These are phyloP conservation scores for Spodoptera littoralis DNA, from an alignment of 2,888 invertebrate species.

Conservation along the genomic window DNA sequence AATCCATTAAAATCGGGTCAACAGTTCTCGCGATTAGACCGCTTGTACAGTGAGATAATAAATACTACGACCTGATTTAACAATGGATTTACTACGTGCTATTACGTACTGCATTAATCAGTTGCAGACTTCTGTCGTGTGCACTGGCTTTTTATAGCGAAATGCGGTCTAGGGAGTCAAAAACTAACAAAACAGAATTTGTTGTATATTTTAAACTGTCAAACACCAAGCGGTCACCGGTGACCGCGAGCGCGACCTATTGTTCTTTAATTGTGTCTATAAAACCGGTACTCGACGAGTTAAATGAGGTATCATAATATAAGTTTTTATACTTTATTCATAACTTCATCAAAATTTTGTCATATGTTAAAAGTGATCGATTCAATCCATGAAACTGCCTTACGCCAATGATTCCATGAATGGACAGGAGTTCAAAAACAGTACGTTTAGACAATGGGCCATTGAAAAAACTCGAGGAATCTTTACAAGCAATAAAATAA, in stretches of 20 bases:
- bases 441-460: conserved; percentile 72
- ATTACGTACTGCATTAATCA: conserved; percentile 34
- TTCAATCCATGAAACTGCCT: conserved; percentile 29
- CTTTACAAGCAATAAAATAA: conserved; percentile 65
- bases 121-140: conserved; percentile 16
- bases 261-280: no score
- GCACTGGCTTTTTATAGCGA: not conserved
- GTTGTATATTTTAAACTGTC: no score
- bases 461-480: conserved; percentile 75
- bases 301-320: no score
- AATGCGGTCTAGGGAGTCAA: no score
- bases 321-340: conserved; percentile 1
- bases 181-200: no score
- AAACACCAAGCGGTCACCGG: no score
- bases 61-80: conserved; percentile 54
- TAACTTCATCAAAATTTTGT: not conserved
- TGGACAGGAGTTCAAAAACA: conserved; percentile 69
- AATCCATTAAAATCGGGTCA: conserved; percentile 46
- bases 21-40: conserved; percentile 51
- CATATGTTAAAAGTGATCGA: conserved; percentile 23
- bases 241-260: no score
- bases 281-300: no score
- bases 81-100: conserved; percentile 45
- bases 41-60: conserved; percentile 47
- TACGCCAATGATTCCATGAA: conserved; percentile 69